Evolutionary conservation across 2,113 vertebrate genomes (phyloP), one percentile per base, ranked within the genome.

Genomic region (Peromyscus californicus): DNA sequence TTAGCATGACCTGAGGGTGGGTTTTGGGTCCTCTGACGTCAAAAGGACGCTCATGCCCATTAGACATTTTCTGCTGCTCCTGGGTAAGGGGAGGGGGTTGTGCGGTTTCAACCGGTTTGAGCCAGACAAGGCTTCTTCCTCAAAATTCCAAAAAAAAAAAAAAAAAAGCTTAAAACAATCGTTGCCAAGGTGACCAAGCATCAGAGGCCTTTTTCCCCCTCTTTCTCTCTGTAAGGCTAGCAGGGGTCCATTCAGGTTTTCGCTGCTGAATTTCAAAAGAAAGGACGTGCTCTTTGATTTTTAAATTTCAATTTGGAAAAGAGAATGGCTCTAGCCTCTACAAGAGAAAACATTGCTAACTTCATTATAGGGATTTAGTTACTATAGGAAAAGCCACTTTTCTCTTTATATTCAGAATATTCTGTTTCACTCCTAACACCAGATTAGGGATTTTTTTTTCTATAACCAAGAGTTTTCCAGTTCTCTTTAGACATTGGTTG

Each of bases 161-260:
- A 74, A n/a, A 51, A 72, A 63, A 75, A 45, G 70, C 93, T 85
- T 95, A 95, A 95, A 91, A 91, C 88, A 91, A 76, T 86, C 29
- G 89, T 95, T 95, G 90, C 94, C 94, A 85, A 91, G 94, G 94
- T 91, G 94, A 95, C 94, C 70, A 51, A 67, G 88, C 94, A 76
- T 69, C 48, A 36, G 89, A 91, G 70, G 70, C 80, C 31, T 39
- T 54, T 57, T 76, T 51, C 76, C 74, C 51, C 76, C 75, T 19
- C 15, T 51, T 31, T 59, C n/a, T 31, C 90, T 21, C 70, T 59
- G 70, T 76, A 75, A 86, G 75, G 89, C 88, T 86, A 76, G 94
- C 94, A 91, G 94, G 94, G 94, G 94, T 91, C 94, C 89, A 95
- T 95, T 95, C 89, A 91, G 79, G 94, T 91, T 95, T 91, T 90